phyloP scores from a whole-genome alignment of 1,140 invertebrate genomes.

The Sogatella furcifera region DNA sequence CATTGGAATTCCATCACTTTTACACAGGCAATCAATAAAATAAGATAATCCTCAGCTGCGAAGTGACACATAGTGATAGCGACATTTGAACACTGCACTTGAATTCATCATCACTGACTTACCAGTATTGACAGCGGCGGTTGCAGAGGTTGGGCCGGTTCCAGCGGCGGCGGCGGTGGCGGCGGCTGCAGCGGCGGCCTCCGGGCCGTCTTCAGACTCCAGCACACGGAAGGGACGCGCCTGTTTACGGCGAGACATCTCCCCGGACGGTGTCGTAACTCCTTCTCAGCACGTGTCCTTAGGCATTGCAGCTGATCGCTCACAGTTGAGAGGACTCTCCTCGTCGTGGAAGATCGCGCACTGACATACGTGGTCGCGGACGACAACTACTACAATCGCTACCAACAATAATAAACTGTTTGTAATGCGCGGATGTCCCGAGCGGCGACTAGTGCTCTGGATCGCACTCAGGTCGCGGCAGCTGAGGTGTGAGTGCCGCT shows the following conservation, averaged over 20 bases:
- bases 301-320: not conserved
- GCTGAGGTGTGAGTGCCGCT: not conserved
- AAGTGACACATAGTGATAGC: no score
- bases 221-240: constrained; percentile 38
- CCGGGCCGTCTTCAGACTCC: constrained; percentile 21
- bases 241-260: constrained; percentile 49
- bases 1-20: no score
- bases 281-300: not conserved
- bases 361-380: not conserved
- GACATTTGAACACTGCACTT: no score
- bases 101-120: no score
- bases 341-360: not conserved
- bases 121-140: no score
- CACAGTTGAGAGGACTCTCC: not conserved
- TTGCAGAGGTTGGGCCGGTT: no score
- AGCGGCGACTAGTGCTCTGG: not conserved
- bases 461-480: not conserved
- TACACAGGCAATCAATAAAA: no score
- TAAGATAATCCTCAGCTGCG: no score
- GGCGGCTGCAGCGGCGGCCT: not conserved
- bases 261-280: not conserved
- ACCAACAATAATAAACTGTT: not conserved
- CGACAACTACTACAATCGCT: not conserved
- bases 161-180: not conserved
- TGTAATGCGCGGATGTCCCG: not conserved